These are phyloP conservation scores for Beaufortia kweichowensis DNA, from an alignment of 2,113 vertebrate genomes.

Conservation along the genomic window DNA sequence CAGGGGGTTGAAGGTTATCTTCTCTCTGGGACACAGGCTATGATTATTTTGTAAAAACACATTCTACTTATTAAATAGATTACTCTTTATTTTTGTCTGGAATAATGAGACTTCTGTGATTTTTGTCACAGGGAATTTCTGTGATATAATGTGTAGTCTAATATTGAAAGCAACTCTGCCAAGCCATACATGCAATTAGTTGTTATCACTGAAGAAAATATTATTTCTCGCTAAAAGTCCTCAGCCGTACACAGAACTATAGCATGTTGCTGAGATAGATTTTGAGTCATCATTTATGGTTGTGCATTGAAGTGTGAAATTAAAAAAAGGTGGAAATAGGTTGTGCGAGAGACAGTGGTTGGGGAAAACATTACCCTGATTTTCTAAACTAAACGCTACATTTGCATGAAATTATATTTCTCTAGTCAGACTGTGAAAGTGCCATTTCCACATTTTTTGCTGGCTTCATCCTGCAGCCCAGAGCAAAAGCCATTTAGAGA, in stretches of 20 bases:
- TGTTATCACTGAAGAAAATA: slow-evolving; percentile 40
- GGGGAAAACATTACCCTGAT: slow-evolving; percentile 47
- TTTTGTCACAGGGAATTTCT: not conserved
- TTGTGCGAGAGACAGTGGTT: slow-evolving; percentile 12
- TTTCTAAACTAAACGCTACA: slow-evolving; percentile 52
- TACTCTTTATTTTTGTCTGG: not conserved
- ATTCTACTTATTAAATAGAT: not conserved
- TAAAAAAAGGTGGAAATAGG: slow-evolving; percentile 60
- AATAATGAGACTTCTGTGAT: not conserved
- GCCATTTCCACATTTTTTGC: slow-evolving; percentile 30
- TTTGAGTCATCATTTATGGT: slow-evolving; percentile 64
- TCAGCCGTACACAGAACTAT: slow-evolving; percentile 32
- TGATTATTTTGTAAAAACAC: too few relatives aligned
- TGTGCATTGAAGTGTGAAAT: slow-evolving; percentile 71
- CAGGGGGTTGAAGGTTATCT: too few relatives aligned
- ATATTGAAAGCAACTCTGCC: not conserved
- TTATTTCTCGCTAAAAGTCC: slow-evolving; percentile 44
- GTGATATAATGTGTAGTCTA: not conserved
- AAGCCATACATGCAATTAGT: not conserved
- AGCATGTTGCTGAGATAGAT: slow-evolving; percentile 52
- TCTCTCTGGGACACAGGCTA: too few relatives aligned
- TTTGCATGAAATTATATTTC: slow-evolving; percentile 54
- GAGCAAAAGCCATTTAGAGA: slow-evolving; percentile 40
- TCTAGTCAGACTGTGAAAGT: slow-evolving; percentile 33
- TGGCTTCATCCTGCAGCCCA: slow-evolving; percentile 24